phyloP scores from a whole-genome alignment of 2,113 vertebrate species.

The Ovis aries region ARS-UI_Ramb_v3.0 NC_056056.1:99668001-99668500 shows the following conservation, averaged over 20 bases:
- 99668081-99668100: not conserved
- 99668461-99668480: too few relatives aligned
- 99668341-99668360: too few relatives aligned
- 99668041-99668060: not conserved
- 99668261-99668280: not conserved
- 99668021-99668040: not conserved
- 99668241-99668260: not conserved
- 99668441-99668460: too few relatives aligned
- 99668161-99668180: not conserved
- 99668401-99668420: too few relatives aligned
- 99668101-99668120: not conserved
- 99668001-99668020: not conserved
- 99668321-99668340: too few relatives aligned
- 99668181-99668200: not conserved
- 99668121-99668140: not conserved
- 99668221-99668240: not conserved
- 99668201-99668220: not conserved
- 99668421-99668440: too few relatives aligned
- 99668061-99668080: not conserved
- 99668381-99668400: too few relatives aligned
- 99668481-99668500: too few relatives aligned
- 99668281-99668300: not conserved
- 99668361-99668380: too few relatives aligned
- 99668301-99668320: too few relatives aligned
- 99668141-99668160: not conserved